Percentiles rank a stretch among this genome's conserved stretches.
Conservation (phyloP, 2,888 invertebrate genomes). For the Hydriomena furcata region DNA sequence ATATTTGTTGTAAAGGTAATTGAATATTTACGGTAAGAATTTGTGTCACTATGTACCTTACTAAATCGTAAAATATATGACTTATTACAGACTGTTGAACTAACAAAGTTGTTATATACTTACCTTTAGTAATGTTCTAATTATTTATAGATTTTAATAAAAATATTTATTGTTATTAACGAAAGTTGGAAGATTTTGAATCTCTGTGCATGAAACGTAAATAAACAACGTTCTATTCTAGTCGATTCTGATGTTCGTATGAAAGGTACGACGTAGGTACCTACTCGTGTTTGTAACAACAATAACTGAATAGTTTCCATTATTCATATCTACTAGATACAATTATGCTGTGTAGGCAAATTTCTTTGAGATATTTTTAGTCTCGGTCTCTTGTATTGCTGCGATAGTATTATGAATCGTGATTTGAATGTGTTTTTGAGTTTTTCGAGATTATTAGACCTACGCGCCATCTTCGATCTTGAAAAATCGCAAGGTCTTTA, state of each 20-base stretch:
- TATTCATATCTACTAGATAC: not conserved
- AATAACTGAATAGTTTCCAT: not conserved
- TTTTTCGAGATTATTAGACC: no score
- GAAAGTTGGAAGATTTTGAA: conserved; percentile 35
- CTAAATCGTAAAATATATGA: conserved; percentile 25
- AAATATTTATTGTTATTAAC: conserved; percentile 34
- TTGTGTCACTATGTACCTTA: conserved; percentile 40
- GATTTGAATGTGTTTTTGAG: no score
- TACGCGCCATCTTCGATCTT: no score
- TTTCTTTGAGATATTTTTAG: no score
- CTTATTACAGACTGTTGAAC: conserved; percentile 29
- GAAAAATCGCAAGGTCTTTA: no score
- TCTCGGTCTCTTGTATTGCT: no score
- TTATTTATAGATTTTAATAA: conserved; percentile 28
- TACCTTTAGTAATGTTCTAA: conserved; percentile 25
- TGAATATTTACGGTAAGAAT: conserved; percentile 29
- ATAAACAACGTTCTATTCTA: conserved; percentile 40
- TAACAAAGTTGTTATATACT: conserved; percentile 33
- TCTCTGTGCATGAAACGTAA: conserved; percentile 40
- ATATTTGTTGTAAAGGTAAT: conserved; percentile 29
- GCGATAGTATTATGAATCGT: no score
- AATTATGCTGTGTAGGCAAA: not conserved
- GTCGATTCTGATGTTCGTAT: conserved; percentile 36
- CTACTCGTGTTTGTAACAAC: not conserved
- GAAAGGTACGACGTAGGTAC: not conserved